Base-by-base conservation (phyloP, 2,797 vertebrate species). In the Atherinosoma microstoma region DNA sequence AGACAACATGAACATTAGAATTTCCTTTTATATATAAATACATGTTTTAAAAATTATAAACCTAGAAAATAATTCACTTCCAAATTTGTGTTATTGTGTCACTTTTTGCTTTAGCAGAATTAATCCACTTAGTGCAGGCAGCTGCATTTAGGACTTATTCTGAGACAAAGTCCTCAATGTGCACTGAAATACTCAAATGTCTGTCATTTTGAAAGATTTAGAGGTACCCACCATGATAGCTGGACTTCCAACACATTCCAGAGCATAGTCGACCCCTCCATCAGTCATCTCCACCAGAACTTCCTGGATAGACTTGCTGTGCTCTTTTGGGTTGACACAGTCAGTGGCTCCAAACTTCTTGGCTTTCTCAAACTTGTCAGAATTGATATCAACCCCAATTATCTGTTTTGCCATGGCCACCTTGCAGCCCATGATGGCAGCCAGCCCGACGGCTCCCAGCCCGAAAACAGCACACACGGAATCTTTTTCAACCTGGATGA, bases 361-460 rank as follows among this genome's bases (percentile, higher is more conserved):
- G 63, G 97, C 96, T 70, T 93, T 95, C 49, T 91, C 86, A 79
- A 97, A 97, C 90, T 96, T 97, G 35, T 91, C 70, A 0, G 60
- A 87, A 11, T 97, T 97, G 84, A 95, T 80, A 63, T 98, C 96
- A 1, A 97, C 40, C 0, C 80, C 96, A 12, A 96, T 97, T 91
- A 98, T 97, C 34, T 83, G 93, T 51, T 91, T 87, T 18, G 96
- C 96, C 15, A 92, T 94, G 0, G 94, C 94, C 0, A 0, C 85
- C 75, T 95, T 93, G 80, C 96, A 97, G 76, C 96, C 97, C 74
- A 97, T 96, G 66, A 97, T 0, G 3, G 93, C 95, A 0, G 95
- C 96, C 22, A 98, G 93, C 4, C 96, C 96, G 0, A 97, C 96
- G 0, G 95, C 95, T 93, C 71, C 97, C 75, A 0, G 96, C 18